Conservation (phyloP, 2,113 vertebrate genomes). For the Monarcha castaneiventris region DNA sequence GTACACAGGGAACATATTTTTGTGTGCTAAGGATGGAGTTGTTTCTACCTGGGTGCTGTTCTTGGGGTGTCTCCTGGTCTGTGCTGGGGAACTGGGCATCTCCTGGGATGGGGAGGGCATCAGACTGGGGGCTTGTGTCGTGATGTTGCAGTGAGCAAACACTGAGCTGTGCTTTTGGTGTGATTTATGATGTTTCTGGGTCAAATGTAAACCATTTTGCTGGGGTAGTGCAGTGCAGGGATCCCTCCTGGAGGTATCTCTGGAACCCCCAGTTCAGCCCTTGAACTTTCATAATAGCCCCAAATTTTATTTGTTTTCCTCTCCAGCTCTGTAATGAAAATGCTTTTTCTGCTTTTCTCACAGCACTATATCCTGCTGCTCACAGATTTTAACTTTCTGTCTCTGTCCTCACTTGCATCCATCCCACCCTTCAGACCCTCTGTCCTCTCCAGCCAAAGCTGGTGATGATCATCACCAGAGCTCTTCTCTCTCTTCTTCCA, state of each 20-base stretch:
- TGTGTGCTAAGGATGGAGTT: neutral
- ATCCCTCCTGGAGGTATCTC: neutral
- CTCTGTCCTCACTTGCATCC: neutral
- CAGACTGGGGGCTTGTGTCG: neutral
- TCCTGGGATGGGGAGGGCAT: neutral
- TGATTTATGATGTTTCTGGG: neutral
- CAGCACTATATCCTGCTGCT: accelerated
- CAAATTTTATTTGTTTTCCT: neutral
- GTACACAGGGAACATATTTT: neutral
- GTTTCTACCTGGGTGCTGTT: neutral
- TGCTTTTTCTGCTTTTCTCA: neutral
- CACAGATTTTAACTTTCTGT: neutral
- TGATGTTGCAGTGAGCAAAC: neutral
- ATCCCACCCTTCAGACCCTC: neutral
- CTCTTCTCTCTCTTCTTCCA: neutral
- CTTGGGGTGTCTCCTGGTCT: neutral
- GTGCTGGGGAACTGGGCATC: neutral
- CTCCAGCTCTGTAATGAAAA: neutral
- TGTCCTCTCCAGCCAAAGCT: neutral
- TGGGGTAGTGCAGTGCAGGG: neutral
- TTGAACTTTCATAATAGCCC: neutral
- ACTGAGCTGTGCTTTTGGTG: neutral
- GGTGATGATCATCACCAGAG: neutral
- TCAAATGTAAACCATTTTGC: neutral
- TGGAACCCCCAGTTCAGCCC: neutral